These are phyloP conservation scores for Trochalopteron elliotii DNA, from an alignment of 2,113 vertebrate genomes.

Conservation along the genomic window DNA sequence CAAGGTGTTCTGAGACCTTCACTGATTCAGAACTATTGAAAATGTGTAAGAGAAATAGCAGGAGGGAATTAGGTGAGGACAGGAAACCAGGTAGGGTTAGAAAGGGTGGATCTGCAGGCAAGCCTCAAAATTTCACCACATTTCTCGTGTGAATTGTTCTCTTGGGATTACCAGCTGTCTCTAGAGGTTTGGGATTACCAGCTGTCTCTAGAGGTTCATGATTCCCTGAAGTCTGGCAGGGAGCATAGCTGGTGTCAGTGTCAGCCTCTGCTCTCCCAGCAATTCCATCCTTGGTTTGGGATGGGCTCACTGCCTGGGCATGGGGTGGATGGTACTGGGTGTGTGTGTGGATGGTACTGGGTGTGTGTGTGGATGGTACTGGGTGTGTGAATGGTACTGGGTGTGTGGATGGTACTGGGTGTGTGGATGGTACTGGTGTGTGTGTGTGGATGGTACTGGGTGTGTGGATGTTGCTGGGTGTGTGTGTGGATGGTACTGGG, in stretches of 20 bases:
- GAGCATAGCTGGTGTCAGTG: too few species aligned
- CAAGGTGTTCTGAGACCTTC: background rate
- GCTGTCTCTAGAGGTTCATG: background rate
- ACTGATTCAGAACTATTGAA: background rate
- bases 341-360: background rate
- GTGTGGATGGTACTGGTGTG: background rate
- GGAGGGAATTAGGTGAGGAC: background rate
- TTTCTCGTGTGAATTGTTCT: background rate
- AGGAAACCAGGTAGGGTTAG: background rate
- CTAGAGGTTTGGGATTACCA: background rate
- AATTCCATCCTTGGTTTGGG: background rate
- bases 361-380: background rate
- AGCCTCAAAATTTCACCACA: background rate
- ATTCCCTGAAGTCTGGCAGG: background rate
- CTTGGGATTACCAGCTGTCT: background rate
- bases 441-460: background rate
- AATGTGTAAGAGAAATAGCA: background rate
- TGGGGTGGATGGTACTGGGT: background rate
- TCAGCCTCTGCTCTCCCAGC: background rate
- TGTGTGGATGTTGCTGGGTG: background rate
- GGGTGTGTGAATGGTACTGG: background rate
- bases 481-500: background rate
- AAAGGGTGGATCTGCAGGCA: background rate
- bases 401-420: background rate
- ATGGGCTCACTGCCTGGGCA: accelerated